Conservation (phyloP, 2,888 invertebrate genomes). For the Euzetes globulus region DNA sequence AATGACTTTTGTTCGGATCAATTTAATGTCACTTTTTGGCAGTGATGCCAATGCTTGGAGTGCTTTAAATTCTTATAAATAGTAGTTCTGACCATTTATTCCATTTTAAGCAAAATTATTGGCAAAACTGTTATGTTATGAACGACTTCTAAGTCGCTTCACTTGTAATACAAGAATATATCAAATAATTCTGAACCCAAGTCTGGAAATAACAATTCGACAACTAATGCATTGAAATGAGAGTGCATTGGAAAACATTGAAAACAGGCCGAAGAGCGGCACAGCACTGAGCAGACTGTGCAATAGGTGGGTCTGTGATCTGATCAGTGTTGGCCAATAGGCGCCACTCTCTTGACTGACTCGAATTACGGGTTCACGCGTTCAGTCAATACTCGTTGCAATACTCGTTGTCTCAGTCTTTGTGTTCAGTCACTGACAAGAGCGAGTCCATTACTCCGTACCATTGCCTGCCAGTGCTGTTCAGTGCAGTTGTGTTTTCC, state of each 20-base stretch:
- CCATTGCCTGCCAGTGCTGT: slow-evolving; percentile 12
- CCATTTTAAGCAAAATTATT: no score
- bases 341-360: slow-evolving; percentile 5
- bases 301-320: slow-evolving; percentile 20
- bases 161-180: not conserved
- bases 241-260: not conserved
- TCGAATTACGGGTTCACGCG: slow-evolving; percentile 6
- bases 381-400: not conserved
- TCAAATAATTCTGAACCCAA: not conserved
- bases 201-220: not conserved
- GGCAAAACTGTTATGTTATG: no score
- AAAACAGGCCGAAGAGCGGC: not conserved
- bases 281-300: not conserved
- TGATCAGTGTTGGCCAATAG: slow-evolving; percentile 28
- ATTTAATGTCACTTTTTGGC: slow-evolving; percentile 21
- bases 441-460: slow-evolving; percentile 12
- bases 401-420: slow-evolving; percentile 7
- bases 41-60: not conserved
- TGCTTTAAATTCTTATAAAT: no score
- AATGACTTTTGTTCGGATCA: slow-evolving; percentile 23
- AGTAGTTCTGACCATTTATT: no score
- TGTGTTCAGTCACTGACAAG: not conserved
- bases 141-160: no score
- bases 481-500: not conserved
- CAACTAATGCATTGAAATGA: not conserved